Conservation (phyloP, 2,797 vertebrate genomes). For the Tapirus indicus region DNA sequence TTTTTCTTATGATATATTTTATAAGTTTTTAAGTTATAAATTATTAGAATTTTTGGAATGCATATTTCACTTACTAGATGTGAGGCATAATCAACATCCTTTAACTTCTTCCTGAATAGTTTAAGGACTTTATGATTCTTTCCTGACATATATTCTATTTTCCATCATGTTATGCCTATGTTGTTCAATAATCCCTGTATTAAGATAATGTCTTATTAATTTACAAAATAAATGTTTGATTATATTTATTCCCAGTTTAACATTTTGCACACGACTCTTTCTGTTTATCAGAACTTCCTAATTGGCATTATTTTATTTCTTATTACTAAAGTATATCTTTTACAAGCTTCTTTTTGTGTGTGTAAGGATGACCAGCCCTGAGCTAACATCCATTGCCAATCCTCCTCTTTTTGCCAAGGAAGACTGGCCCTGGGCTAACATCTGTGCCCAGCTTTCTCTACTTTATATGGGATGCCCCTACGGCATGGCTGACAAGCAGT, state of each 20-base stretch:
- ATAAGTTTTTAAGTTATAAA: neutral
- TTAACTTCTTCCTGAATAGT: neutral
- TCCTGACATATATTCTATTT: neutral
- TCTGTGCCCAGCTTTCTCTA: no score
- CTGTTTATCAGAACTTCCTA: neutral
- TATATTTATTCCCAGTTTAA: neutral
- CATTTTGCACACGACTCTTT: neutral
- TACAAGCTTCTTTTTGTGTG: neutral
- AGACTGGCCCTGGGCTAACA: no score
- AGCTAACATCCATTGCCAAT: no score
- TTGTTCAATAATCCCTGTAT: neutral
- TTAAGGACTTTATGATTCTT: neutral
- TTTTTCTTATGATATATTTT: neutral
- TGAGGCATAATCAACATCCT: neutral
- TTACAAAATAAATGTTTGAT: neutral
- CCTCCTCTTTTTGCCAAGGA: no score
- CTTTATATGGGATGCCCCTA: no score
- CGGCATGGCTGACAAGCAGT: no score
- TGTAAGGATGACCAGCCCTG: no score
- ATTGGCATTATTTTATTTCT: neutral
- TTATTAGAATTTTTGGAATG: neutral
- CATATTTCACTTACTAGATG: neutral
- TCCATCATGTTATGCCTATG: neutral
- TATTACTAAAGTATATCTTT: neutral
- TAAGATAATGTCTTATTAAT: neutral